A percentile compares a stretch with the other conserved stretches of the same genome.
Conservation (phyloP, 2,888 invertebrate species). For the Sarcophaga caerulescens region DNA sequence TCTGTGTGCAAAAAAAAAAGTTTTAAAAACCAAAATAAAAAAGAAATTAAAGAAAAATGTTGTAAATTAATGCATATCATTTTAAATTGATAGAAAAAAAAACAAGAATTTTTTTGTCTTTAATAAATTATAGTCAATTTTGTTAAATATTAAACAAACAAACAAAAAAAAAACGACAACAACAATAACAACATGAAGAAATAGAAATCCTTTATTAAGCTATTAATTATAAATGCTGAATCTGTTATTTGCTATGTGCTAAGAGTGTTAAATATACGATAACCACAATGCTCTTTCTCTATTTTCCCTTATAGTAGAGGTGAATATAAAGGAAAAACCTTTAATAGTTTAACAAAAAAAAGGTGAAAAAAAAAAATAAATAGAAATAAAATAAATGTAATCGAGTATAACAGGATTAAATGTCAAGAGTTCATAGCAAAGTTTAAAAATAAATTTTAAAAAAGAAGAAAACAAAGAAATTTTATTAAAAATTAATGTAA, state of each 20-base stretch:
- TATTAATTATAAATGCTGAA: constrained; percentile 17
- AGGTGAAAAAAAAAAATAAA: background rate
- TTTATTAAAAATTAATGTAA: background rate
- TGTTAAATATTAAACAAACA: background rate
- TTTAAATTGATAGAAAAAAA: constrained; percentile 30
- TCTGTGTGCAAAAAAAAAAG: background rate
- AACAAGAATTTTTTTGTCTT: constrained; percentile 5
- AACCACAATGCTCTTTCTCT: background rate
- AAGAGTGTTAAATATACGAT: background rate
- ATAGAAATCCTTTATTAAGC: background rate
- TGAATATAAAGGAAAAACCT: background rate
- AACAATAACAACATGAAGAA: background rate
- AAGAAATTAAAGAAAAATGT: background rate
- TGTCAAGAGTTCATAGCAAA: no score
- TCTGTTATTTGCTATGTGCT: constrained; percentile 7
- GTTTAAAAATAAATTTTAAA: no score
- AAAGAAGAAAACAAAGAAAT: background rate
- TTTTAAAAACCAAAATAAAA: constrained; percentile 13
- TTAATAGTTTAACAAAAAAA: background rate
- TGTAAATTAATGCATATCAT: background rate
- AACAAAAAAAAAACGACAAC: background rate
- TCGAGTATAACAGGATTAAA: no score
- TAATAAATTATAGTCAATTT: background rate
- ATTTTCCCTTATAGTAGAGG: background rate
- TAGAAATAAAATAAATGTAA: no score